A percentile compares a stretch with the other conserved stretches of the same genome.
Conservation (phyloP, 2,797 vertebrate species). For the Liparis tanakae region DNA sequence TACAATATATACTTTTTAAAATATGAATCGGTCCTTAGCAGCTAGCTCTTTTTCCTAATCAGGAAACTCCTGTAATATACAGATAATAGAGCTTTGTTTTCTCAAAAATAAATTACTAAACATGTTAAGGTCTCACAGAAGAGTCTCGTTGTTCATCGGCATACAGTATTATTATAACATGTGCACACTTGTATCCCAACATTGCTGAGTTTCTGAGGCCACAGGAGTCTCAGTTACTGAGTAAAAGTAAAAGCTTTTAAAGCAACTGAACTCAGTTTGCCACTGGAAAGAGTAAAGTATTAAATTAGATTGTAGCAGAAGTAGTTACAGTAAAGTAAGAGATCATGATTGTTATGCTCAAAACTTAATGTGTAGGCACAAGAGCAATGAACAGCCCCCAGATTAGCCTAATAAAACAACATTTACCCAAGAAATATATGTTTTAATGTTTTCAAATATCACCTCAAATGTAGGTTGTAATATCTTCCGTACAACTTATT, state of each 20-base stretch:
- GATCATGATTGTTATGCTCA: not conserved
- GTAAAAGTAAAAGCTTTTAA: not conserved
- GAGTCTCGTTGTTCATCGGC: slow-evolving; percentile 33
- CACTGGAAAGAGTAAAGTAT: not conserved
- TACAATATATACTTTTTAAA: slow-evolving; percentile 40
- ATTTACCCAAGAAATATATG: not conserved
- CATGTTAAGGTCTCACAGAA: slow-evolving; percentile 32
- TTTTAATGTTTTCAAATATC: not conserved
- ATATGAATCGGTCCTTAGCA: slow-evolving; percentile 48
- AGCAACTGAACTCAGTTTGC: not conserved
- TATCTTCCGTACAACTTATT: not conserved
- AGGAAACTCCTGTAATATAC: slow-evolving; percentile 49
- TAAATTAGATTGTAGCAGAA: not conserved
- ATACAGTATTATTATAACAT: slow-evolving; percentile 9
- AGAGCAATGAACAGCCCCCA: not conserved
- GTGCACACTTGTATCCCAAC: slow-evolving; percentile 10
- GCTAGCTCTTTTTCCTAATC: slow-evolving; percentile 28
- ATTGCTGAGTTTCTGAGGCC: slow-evolving; percentile 19
- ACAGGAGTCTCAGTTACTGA: not conserved
- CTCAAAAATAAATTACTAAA: slow-evolving; percentile 44
- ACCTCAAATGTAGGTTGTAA: not conserved
- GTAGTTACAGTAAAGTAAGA: not conserved
- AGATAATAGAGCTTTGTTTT: slow-evolving; percentile 52
- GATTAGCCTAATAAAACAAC: not conserved
- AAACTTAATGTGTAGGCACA: not conserved